These are phyloP conservation scores for Hydropsyche betteni DNA, from an alignment of 2,888 invertebrate species.

Conservation along the genomic window DNA sequence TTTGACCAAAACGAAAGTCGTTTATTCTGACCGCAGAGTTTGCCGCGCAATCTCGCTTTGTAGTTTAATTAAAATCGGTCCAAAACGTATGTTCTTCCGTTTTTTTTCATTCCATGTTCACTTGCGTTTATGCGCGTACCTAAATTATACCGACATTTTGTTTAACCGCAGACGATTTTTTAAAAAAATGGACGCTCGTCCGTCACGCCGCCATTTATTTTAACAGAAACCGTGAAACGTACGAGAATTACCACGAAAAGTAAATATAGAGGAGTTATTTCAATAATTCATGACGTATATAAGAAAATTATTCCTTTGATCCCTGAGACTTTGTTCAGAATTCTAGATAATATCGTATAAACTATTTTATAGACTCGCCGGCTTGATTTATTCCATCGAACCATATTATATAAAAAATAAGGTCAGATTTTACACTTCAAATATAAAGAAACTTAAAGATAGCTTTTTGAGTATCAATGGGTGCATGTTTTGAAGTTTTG, in stretches of 20 bases:
- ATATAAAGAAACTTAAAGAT: no score
- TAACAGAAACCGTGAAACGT: background rate
- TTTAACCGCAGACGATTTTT: constrained; percentile 19
- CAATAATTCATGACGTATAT: constrained; percentile 18
- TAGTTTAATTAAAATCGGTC: background rate
- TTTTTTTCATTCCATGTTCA: background rate
- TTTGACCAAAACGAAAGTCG: constrained; percentile 21
- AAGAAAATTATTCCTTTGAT: constrained; percentile 24
- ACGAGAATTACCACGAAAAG: background rate
- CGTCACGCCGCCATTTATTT: constrained; percentile 12
- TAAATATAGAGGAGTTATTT: background rate
- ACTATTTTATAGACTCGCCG: no score
- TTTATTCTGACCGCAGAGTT: background rate
- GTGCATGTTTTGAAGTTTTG: no score
- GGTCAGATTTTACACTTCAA: no score
- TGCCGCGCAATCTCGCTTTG: background rate
- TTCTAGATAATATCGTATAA: background rate
- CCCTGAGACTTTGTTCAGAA: background rate
- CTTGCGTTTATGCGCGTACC: background rate
- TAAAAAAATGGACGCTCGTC: constrained; percentile 1
- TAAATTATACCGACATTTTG: constrained; percentile 3
- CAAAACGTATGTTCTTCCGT: background rate
- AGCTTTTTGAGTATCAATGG: no score
- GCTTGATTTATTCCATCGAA: no score
- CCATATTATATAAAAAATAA: no score